phyloP scores from a whole-genome alignment of 2,888 invertebrate species.

The Pristionchus maxplancki region DNA sequence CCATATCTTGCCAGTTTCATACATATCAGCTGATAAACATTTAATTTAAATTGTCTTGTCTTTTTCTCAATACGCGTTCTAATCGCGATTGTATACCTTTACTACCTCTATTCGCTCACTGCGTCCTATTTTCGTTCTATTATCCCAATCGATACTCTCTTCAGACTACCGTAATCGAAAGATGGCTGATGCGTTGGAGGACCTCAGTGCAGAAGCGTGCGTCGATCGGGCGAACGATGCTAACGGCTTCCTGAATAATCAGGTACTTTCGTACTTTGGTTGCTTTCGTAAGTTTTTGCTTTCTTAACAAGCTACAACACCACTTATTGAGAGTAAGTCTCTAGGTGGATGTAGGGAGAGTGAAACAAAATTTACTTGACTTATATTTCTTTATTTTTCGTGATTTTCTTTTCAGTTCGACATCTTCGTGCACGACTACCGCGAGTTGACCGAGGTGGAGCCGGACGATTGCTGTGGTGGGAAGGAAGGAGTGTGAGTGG shows the following conservation, averaged over 20 bases:
- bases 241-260: conserved; percentile 46
- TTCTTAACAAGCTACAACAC: neutral
- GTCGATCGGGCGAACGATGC: conserved; percentile 39
- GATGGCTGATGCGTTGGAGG: conserved; percentile 45
- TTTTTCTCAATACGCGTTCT: neutral
- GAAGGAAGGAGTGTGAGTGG: conserved; percentile 46
- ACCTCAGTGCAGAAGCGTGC: conserved; percentile 9
- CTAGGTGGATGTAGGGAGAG: neutral
- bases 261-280: conserved; percentile 19
- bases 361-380: neutral
- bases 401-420: conserved; percentile 48
- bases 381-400: neutral
- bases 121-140: neutral
- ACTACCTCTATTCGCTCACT: neutral
- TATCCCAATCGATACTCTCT: neutral
- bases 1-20: neutral
- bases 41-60: neutral
- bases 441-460: conserved; percentile 41
- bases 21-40: neutral
- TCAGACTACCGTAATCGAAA: conserved; percentile 5
- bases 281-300: neutral
- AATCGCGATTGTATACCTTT: neutral
- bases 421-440: conserved; percentile 53
- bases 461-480: conserved; percentile 34
- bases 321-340: too few species aligned